Conservation (phyloP, 1,140 invertebrate species). For the Diuraphis noxia region DNA sequence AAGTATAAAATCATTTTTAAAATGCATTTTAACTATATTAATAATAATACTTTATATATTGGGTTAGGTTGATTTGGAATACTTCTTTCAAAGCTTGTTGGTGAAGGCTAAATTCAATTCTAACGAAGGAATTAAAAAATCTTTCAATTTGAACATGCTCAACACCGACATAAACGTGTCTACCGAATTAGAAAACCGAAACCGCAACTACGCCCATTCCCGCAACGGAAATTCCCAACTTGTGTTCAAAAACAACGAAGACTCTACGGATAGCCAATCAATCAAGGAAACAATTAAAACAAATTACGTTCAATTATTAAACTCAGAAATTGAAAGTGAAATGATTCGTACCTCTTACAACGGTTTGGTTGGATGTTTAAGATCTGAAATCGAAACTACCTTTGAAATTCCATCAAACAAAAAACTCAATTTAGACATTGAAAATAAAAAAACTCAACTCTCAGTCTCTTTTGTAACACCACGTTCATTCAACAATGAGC, state of each 20-base stretch:
- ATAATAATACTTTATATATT: background rate
- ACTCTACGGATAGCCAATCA: background rate
- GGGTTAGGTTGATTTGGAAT: slow-evolving; percentile 22
- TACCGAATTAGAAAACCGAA: background rate
- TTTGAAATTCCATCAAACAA: background rate
- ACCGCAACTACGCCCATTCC: slow-evolving; percentile 4
- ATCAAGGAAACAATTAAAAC: background rate
- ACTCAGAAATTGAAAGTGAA: slow-evolving; percentile 12
- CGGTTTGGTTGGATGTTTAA: slow-evolving; percentile 17
- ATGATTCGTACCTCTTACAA: slow-evolving; percentile 27
- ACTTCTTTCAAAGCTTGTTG: background rate
- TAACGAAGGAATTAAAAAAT: background rate
- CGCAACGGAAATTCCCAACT: background rate
- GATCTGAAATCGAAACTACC: background rate
- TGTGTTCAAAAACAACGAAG: no score
- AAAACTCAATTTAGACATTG: background rate
- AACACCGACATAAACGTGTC: background rate
- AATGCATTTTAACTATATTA: background rate
- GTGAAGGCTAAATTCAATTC: background rate
- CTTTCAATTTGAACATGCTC: background rate
- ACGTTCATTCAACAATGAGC: background rate
- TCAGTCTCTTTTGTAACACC: background rate
- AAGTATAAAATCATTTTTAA: background rate
- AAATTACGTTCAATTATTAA: background rate
- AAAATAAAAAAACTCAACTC: slow-evolving; percentile 14